Base-by-base conservation (phyloP, 2,797 vertebrate species). In the Clamator glandarius region DNA sequence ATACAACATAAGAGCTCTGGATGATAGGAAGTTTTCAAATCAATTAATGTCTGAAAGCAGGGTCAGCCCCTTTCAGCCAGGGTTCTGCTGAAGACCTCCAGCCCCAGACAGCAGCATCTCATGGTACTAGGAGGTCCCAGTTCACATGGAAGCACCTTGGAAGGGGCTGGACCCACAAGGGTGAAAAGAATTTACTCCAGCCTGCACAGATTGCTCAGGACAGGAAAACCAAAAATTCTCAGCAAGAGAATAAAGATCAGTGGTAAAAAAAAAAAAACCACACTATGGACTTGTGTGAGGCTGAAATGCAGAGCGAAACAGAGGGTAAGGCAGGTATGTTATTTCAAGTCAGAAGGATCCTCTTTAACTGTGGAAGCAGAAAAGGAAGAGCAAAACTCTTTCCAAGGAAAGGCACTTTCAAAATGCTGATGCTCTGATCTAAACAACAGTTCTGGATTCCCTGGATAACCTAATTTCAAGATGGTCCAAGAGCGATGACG, bases 41-140 rank as follows among this genome's bases (percentile, higher is more conserved):
- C 57, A 67, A 19, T 59, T n/a, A 31, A 15, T 3, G 14, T 15
- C 17, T 51, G 19, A 46, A n/a, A 51, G 48, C 42, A 73, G 57
- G 25, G 62, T 42, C 85, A 85, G 8, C 20, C 25, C 39, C 26
- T 21, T 42, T 26, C 46, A 64, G 28, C 6, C 61, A 78, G 13
- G 11, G 55, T 26, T 84, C 59, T 44, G 23, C 46, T 31, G 18
- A 68, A 73, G 25, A 54, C 0, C 20, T 18, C 2, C 26, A 73
- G 39, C 23, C 41, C 57, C 44, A 79, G 42, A 12, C 4, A 51
- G 42, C 63, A 69, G 28, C 1, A 1, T 14, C 19, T 44, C 75
- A 44, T 1, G 8, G 64, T 54, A 54, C 50, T 0, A 0, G 1
- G 20, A 67, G 23, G 50, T 2, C 64, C 44, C 59, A 6, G 0